Conservation (phyloP, 1,140 invertebrate species). For the Drosophila pruinosa region DNA sequence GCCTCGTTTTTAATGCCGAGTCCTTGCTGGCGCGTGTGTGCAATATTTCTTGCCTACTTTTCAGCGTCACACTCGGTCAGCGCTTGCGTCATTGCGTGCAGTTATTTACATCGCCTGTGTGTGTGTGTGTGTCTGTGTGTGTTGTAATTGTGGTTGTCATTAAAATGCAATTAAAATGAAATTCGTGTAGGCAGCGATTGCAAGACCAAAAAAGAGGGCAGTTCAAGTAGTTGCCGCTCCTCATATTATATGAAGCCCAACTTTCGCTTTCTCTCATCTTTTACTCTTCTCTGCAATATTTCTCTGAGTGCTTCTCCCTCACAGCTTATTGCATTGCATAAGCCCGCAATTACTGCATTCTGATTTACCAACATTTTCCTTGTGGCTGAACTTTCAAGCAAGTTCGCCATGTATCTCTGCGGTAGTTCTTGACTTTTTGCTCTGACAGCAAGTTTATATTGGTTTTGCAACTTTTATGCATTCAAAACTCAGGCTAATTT, state of each 20-base stretch:
- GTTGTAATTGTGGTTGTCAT: constrained; percentile 13
- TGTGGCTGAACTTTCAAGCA: constrained; percentile 42
- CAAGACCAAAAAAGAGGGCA: constrained; percentile 2
- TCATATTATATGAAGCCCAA: background rate
- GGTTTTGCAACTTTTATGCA: constrained; percentile 23
- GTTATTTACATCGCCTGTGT: background rate
- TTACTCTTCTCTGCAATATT: background rate
- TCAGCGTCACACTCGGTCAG: background rate
- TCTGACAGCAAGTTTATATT: constrained; percentile 7
- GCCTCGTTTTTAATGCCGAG: background rate
- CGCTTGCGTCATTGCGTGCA: background rate
- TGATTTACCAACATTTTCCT: constrained; percentile 33
- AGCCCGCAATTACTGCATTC: constrained; percentile 42
- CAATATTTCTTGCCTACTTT: constrained; percentile 36
- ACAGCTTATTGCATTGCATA: constrained; percentile 47
- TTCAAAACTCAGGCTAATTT: constrained; percentile 5
- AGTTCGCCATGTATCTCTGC: background rate
- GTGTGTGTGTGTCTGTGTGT: background rate
- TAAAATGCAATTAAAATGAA: constrained; percentile 40
- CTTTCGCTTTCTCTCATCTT: background rate
- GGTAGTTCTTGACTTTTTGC: constrained; percentile 14
- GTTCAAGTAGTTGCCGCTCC: background rate
- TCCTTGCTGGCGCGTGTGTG: background rate
- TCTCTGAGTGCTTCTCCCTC: constrained; percentile 2
- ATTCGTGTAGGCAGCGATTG: constrained; percentile 30